These are phyloP conservation scores for Cosmia pyralina DNA, from an alignment of 2,888 invertebrate genomes.

Conservation along the genomic window DNA sequence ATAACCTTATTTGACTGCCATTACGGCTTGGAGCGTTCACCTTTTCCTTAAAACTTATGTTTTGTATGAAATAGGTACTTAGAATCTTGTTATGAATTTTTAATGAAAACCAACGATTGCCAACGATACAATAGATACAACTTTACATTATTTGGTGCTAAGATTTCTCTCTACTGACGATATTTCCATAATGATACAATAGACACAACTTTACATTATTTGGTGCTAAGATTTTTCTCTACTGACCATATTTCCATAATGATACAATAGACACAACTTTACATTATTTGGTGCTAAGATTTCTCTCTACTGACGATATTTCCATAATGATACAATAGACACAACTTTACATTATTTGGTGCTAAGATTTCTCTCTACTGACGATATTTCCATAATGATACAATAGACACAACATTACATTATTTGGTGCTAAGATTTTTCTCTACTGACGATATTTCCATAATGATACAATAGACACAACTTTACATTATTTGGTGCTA, in stretches of 20 bases:
- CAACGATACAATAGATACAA: neutral
- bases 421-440: too few species aligned
- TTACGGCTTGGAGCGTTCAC: conserved; percentile 62
- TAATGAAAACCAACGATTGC: neutral
- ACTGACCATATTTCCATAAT: neutral
- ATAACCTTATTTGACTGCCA: conserved; percentile 67
- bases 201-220: neutral
- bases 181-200: neutral
- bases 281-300: neutral
- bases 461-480: too few species aligned
- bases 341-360: neutral
- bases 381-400: too few species aligned
- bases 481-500: too few species aligned
- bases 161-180: neutral
- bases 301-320: neutral
- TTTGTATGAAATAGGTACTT: neutral
- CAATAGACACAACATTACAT: too few species aligned
- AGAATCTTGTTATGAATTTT: neutral
- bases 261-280: neutral
- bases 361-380: neutral
- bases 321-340: neutral
- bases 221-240: neutral
- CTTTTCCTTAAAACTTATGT: conserved; percentile 37
- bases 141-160: neutral
- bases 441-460: too few species aligned